Evolutionary conservation across 2,797 vertebrate species (phyloP).

Genomic region (Merluccius polli): DNA sequence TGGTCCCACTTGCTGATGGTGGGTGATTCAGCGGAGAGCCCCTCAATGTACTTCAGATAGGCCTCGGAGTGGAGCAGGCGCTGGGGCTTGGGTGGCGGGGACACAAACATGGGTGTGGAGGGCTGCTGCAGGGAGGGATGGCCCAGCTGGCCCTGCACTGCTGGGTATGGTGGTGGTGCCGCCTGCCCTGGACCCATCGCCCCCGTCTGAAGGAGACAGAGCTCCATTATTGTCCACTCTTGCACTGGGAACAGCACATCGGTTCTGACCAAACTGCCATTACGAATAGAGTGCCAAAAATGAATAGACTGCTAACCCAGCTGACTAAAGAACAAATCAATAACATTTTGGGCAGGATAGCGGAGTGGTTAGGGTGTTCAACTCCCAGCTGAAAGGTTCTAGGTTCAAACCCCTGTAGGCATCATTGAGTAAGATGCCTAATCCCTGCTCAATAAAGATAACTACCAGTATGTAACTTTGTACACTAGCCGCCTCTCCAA

Average conservation of each 20-base stretch:
- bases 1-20: constrained; percentile 99
- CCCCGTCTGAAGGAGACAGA: constrained; percentile 70
- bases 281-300: neutral
- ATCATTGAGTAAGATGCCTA: neutral
- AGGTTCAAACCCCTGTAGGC: neutral
- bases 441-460: neutral
- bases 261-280: neutral
- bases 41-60: constrained; percentile 95
- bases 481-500: neutral
- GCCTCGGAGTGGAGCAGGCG: constrained; percentile 96
- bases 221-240: constrained; percentile 3
- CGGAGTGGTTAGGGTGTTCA: neutral
- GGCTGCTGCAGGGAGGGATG: constrained; percentile 89
- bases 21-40: constrained; percentile 87
- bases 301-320: neutral
- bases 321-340: neutral
- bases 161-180: constrained; percentile 88
- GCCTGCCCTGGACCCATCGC: constrained; percentile 83
- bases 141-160: constrained; percentile 79
- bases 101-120: constrained; percentile 94
- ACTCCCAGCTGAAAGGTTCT: neutral
- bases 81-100: constrained; percentile 93
- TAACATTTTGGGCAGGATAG: neutral
- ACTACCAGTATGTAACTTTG: neutral
- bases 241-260: neutral